phyloP scores from a whole-genome alignment of 2,888 invertebrate species.

The Stenoptilia bipunctidactyla region DNA sequence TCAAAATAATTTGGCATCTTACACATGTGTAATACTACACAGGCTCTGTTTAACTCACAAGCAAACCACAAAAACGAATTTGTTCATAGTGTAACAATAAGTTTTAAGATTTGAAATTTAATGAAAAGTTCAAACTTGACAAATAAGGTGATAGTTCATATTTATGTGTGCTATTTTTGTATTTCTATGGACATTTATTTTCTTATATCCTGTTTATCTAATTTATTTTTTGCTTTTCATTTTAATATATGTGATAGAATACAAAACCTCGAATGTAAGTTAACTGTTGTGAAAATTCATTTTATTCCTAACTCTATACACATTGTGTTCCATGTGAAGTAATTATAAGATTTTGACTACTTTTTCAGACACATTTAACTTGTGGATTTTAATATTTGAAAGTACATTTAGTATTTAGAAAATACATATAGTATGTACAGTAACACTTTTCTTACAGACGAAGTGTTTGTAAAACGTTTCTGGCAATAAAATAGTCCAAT shows the following conservation, averaged over 20 bases:
- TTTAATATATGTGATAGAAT: constrained; percentile 48
- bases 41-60: neutral
- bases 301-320: constrained; percentile 35
- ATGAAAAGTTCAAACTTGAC: constrained; percentile 63
- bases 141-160: constrained; percentile 56
- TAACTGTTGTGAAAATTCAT: constrained; percentile 45
- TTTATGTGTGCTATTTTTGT: constrained; percentile 60
- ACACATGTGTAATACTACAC: too few species aligned
- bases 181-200: constrained; percentile 52
- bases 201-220: constrained; percentile 53
- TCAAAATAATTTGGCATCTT: too few species aligned
- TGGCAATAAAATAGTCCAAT: constrained; percentile 70
- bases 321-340: constrained; percentile 40
- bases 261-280: constrained; percentile 61
- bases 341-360: constrained; percentile 46
- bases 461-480: constrained; percentile 66
- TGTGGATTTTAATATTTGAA: constrained; percentile 34
- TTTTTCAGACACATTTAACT: constrained; percentile 38
- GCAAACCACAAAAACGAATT: neutral
- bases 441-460: constrained; percentile 41
- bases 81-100: neutral
- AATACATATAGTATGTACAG: constrained; percentile 50
- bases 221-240: constrained; percentile 54
- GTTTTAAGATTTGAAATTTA: constrained; percentile 61
- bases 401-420: constrained; percentile 58